Base-by-base conservation (phyloP, 2,113 vertebrate genomes). In the Pseudorhombus dupliciocellatus region DNA sequence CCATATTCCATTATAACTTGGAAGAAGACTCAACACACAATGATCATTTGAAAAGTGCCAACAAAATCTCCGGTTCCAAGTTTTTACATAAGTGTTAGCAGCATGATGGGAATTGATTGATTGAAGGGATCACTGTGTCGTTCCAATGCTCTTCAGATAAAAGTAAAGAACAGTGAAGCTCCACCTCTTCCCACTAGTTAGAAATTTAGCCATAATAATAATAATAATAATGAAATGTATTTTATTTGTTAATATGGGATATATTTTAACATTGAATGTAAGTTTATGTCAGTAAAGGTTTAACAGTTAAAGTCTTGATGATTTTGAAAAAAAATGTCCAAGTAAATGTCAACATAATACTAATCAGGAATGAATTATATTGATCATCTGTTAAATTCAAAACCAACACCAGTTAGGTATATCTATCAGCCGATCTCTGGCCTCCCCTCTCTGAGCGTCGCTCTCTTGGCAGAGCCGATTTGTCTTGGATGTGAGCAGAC, bases 401-500 rank as follows among this genome's bases (percentile, higher is more conserved):
- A 63, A 9, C 26, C 12, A 7, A 51, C 16, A 76, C 69, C 42
- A 44, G 53, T 46, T 11, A 4, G 11, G 18, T 56, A 20, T 26
- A 22, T 66, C 37, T 52, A 42, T 74, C 44, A n/a, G 31, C 40
- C 28, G 34, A 14, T 52, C 53, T 73, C 26, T 28, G 65, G 28
- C 40, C 14, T 30, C 26, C 55, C 57, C 44, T 77, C 37, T 59
- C 44, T 57, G 42, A 63, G 34, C 66, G 52, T 67, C 63, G 25
- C 44, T 34, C 54, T 76, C 31, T 60, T 34, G 67, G 61, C 42
- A 40, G 34, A 70, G 73, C 53, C 40, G 58, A 64, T 74, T 75
- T 76, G 76, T 81, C 81, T 73, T 69, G 50, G 40, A 58, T 2
- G 46, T 66, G 54, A 65, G 66, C 62, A 72, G 61, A 61, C 58